Conservation (phyloP, 2,888 invertebrate species). For the Drosophila diplacantha region DNA sequence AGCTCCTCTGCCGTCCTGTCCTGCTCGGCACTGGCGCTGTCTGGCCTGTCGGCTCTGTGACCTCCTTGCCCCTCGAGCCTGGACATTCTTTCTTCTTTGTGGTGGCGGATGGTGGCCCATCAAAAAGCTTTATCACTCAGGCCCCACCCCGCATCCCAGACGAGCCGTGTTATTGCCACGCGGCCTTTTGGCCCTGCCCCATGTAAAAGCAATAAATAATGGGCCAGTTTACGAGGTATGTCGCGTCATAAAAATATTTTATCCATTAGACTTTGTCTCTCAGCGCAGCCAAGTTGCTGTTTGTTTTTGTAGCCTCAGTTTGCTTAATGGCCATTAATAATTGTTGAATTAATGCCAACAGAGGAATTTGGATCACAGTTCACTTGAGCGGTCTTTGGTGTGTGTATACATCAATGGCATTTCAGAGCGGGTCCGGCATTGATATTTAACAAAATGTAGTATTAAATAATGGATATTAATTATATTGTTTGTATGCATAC, state of each 20-base stretch:
- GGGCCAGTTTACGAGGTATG: constrained; percentile 55
- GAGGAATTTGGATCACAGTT: constrained; percentile 42
- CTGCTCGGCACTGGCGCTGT: constrained; percentile 4
- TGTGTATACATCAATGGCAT: constrained; percentile 4
- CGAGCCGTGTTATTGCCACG: constrained; percentile 36
- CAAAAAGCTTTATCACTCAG: constrained; percentile 34
- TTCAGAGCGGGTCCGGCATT: background rate
- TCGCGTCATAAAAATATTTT: constrained; percentile 64
- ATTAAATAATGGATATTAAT: background rate
- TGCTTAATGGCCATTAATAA: constrained; percentile 69
- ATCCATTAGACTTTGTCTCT: constrained; percentile 62
- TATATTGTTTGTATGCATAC: background rate
- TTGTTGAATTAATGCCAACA: constrained; percentile 65
- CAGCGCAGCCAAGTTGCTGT: constrained; percentile 27
- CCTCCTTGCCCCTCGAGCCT: constrained; percentile 12
- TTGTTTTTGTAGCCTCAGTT: constrained; percentile 38
- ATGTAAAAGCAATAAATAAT: constrained; percentile 66
- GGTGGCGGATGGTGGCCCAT: constrained; percentile 16
- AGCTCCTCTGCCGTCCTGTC: constrained; percentile 23
- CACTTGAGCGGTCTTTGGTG: constrained; percentile 9
- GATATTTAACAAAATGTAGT: background rate
- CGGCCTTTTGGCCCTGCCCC: constrained; percentile 46
- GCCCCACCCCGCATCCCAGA: constrained; percentile 8
- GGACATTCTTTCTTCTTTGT: constrained; percentile 8
- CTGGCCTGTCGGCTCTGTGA: constrained; percentile 18